These are phyloP conservation scores for Dolichomitus sp. DNA, from an alignment of 2,888 invertebrate species.

Conservation along the genomic window DNA sequence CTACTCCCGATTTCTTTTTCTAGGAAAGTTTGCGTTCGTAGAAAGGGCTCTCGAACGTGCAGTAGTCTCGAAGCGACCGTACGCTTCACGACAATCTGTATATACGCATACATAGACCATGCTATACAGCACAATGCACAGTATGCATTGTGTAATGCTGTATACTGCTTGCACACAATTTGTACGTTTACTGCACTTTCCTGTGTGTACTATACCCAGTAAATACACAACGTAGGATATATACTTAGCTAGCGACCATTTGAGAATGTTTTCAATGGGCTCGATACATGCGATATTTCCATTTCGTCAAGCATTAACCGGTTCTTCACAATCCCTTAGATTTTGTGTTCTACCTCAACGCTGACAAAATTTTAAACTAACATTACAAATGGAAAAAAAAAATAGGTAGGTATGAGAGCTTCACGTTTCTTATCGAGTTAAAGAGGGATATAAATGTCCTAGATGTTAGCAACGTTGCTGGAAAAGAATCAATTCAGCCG, in stretches of 20 bases:
- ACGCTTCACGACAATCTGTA: slow-evolving; percentile 39
- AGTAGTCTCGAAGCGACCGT: slow-evolving; percentile 18
- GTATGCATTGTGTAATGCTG: slow-evolving; percentile 6
- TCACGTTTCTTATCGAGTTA: too few species aligned
- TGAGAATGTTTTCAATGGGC: slow-evolving; percentile 47
- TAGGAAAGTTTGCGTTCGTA: slow-evolving; percentile 29
- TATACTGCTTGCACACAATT: not conserved
- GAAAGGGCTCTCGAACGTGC: slow-evolving; percentile 28
- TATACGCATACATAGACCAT: slow-evolving; percentile 7
- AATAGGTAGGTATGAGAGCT: not conserved
- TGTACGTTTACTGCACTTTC: not conserved
- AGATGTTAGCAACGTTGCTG: too few species aligned
- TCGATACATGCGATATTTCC: slow-evolving; percentile 53
- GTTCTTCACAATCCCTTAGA: not conserved
- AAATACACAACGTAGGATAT: not conserved
- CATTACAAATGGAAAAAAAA: not conserved
- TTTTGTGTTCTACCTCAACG: not conserved
- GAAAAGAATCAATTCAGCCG: too few species aligned
- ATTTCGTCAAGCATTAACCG: slow-evolving; percentile 9
- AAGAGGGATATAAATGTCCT: too few species aligned
- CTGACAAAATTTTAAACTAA: not conserved
- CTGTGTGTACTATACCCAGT: not conserved
- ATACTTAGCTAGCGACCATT: slow-evolving; percentile 34
- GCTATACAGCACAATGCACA: not conserved
- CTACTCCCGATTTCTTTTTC: not conserved